phyloP scores from a whole-genome alignment of 2,113 vertebrate species.

The Penelope pileata region DNA sequence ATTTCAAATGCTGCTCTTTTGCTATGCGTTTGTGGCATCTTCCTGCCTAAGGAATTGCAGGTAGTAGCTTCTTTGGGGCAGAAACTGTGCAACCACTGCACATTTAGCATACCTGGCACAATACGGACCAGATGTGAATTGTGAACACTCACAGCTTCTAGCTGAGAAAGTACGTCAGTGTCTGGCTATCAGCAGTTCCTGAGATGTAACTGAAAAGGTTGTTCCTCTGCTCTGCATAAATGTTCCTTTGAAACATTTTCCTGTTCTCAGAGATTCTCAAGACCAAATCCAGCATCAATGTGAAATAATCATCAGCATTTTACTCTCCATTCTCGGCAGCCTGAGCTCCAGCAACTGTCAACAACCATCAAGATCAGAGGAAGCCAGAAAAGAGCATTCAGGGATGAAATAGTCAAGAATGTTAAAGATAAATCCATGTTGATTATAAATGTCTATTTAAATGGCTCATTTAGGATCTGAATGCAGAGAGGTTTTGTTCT shows the following conservation, averaged over 20 bases:
- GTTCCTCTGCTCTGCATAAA: neutral
- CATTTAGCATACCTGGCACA: neutral
- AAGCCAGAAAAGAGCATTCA: neutral
- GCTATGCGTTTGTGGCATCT: rapidly evolving
- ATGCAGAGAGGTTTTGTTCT: neutral
- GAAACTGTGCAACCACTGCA: rapidly evolving
- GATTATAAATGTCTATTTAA: neutral
- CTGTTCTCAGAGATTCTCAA: neutral
- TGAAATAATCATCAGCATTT: neutral
- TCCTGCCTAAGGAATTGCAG: neutral
- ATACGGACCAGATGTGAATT: rapidly evolving
- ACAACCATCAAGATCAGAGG: neutral
- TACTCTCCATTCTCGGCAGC: neutral
- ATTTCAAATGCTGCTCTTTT: neutral
- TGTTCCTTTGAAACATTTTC: neutral
- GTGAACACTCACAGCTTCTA: neutral
- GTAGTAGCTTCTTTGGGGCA: neutral
- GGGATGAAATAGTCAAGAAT: neutral
- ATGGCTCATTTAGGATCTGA: neutral
- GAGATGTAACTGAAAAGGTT: neutral
- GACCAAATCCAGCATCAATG: neutral
- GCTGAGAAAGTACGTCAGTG: neutral
- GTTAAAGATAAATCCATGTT: neutral
- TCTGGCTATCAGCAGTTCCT: rapidly evolving
- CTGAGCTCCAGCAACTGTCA: neutral